Evolutionary conservation across 2,113 vertebrate species (phyloP), one percentile per base, ranked within the genome.

Genomic region (Cavia aperea): DNA sequence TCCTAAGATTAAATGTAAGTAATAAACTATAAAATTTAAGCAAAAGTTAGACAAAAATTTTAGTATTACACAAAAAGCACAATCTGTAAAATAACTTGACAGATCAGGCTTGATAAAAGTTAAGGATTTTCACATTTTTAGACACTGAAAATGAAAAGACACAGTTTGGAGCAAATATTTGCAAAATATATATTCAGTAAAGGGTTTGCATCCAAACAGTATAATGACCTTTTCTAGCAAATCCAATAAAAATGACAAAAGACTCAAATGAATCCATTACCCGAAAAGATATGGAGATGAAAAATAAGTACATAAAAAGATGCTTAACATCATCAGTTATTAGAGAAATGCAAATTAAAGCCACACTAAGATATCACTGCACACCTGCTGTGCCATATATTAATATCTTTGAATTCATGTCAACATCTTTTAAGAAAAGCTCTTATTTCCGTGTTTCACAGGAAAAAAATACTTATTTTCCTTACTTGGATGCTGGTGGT

Each of bases 331-430:
- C 13, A 26, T 79, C 62, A 24, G n/a, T 62, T 33, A 58, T 78
- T 92, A 81, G 43, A 51, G 66, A 94, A 88, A 91, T 70, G 19
- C 39, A 94, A 82, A 68, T 65, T 51, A 51, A 63, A 94, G 24
- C 46, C 65, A 58, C 49, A 92, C 5, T 18, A 29, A 51, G 43
- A 23, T 18, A 12, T 19, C n/a, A 23, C 18, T 29, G 60, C 1
- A 33, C 2, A 49, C 18, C 24, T 5, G 49, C 33, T 46, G 6
- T n/a, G 16, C 39, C 31, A 18, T 23, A 65, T 49, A 33, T 72
- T 86, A 46, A 3, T 33, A 49, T n/a, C 75, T 90, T 82, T 81
- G 46, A 73, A 21, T 86, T n/a, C 68, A 86, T 65, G 51, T 24
- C 29, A 43, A 77, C 33, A 63, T n/a, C 16, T 49, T 87, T 92